Evolutionary conservation across 2,797 vertebrate genomes (phyloP).

Genomic region (Microhierax caerulescens): DNA sequence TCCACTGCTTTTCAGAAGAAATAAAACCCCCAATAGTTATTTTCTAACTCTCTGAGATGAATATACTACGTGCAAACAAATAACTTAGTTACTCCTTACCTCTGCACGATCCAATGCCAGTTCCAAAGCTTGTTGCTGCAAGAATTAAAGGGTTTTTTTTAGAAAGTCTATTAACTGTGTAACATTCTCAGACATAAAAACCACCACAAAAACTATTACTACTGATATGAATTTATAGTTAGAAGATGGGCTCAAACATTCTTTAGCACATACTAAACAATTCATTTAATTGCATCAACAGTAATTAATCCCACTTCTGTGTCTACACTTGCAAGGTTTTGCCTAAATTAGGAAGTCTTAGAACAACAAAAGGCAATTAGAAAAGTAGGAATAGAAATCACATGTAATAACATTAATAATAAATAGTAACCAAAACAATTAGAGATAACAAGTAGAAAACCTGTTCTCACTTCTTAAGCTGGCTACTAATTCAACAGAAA

Average conservation of each 20-base stretch:
- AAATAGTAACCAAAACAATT: neutral
- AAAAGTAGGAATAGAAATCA: neutral
- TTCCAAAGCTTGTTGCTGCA: constrained; percentile 96
- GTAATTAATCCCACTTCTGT: neutral
- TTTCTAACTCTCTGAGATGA: neutral
- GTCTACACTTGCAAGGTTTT: neutral
- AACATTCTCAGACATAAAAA: neutral
- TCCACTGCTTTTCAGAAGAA: neutral
- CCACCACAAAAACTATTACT: neutral
- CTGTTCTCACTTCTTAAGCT: neutral
- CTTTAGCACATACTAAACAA: neutral
- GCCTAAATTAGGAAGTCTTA: neutral
- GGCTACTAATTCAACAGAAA: neutral
- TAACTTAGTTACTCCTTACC: constrained; percentile 78
- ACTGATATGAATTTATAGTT: neutral
- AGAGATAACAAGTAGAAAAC: neutral
- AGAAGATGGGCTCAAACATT: neutral
- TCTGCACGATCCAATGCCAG: constrained; percentile 98
- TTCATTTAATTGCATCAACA: neutral
- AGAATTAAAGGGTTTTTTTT: constrained; percentile 46
- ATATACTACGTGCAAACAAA: neutral
- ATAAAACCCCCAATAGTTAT: neutral
- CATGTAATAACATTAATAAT: neutral
- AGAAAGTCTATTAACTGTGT: neutral
- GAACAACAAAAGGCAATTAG: neutral